phyloP scores from a whole-genome alignment of 1,140 invertebrate species.

The Hyles vespertilio region DNA sequence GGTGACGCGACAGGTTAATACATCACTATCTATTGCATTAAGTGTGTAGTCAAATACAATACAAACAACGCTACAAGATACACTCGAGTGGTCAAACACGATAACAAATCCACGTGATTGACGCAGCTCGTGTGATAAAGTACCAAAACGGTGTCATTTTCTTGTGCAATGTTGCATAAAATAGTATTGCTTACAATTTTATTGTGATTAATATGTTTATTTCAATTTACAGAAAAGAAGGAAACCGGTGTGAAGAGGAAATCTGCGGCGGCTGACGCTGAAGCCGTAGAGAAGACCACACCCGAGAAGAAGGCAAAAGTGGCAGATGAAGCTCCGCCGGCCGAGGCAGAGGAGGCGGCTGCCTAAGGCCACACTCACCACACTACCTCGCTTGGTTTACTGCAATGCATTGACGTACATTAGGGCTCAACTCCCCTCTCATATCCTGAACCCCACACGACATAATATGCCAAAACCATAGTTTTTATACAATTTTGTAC shows the following conservation, averaged over 20 bases:
- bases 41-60: no score
- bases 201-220: no score
- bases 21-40: not conserved
- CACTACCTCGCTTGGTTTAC: constrained; percentile 56
- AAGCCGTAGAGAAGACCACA: constrained; percentile 77
- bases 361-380: constrained; percentile 73
- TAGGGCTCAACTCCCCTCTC: constrained; percentile 60
- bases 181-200: no score
- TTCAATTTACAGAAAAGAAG: constrained; percentile 54
- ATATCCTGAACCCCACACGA: constrained; percentile 23
- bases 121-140: no score
- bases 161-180: no score
- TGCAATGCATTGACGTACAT: constrained; percentile 68
- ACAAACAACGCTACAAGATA: no score
- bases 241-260: constrained; percentile 81
- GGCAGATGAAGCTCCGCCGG: constrained; percentile 77
- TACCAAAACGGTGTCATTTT: no score
- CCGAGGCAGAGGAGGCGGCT: constrained; percentile 79
- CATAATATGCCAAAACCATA: constrained; percentile 50
- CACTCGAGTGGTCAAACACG: no score
- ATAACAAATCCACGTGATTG: no score
- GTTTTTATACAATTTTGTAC: constrained; percentile 53
- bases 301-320: constrained; percentile 85
- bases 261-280: constrained; percentile 78
- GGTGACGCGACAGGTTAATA: constrained; percentile 76